A percentile compares a stretch with the other conserved stretches of the same genome.
These are phyloP conservation scores for Siniperca undulata DNA, from an alignment of 2,797 vertebrate species.

Conservation along the genomic window DNA sequence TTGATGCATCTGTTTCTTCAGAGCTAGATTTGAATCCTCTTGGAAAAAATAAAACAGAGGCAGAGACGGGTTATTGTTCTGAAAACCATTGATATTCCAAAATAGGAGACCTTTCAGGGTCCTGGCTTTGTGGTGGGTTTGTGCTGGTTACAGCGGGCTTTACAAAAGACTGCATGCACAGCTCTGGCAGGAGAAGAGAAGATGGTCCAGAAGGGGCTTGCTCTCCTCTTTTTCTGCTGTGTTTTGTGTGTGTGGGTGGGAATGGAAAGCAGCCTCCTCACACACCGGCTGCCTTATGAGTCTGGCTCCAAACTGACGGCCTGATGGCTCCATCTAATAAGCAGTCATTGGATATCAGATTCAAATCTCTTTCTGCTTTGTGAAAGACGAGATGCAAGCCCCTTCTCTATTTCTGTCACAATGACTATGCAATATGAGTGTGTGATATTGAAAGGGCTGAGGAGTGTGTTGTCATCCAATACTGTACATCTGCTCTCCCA, in stretches of 20 bases:
- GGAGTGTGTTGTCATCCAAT: constrained; percentile 69
- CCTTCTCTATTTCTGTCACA: constrained; percentile 71
- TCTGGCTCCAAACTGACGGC: constrained; percentile 74
- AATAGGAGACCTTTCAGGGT: constrained; percentile 38
- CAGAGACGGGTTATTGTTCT: constrained; percentile 30
- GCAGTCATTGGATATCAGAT: constrained; percentile 72
- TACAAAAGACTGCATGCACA: constrained; percentile 36
- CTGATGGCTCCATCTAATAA: constrained; percentile 75
- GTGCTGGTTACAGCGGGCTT: constrained; percentile 21
- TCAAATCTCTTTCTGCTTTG: constrained; percentile 60
- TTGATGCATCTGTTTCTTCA: constrained; percentile 7
- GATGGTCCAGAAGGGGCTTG: constrained; percentile 45
- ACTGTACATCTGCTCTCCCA: constrained; percentile 68
- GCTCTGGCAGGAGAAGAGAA: constrained; percentile 46
- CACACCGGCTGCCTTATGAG: constrained; percentile 62
- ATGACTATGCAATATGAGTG: constrained; percentile 66
- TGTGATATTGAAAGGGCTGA: constrained; percentile 60
- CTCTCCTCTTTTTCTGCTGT: constrained; percentile 34
- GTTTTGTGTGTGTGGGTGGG: constrained; percentile 42
- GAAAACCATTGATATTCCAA: constrained; percentile 32
- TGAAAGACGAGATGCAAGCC: constrained; percentile 69
- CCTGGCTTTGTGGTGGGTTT: constrained; percentile 24
- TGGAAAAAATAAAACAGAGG: constrained; percentile 24
- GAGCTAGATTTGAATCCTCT: constrained; percentile 25
- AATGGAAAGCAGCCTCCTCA: constrained; percentile 52